Evolutionary conservation across 2,888 invertebrate genomes (phyloP).

Genomic region (Andrena marginata): DNA sequence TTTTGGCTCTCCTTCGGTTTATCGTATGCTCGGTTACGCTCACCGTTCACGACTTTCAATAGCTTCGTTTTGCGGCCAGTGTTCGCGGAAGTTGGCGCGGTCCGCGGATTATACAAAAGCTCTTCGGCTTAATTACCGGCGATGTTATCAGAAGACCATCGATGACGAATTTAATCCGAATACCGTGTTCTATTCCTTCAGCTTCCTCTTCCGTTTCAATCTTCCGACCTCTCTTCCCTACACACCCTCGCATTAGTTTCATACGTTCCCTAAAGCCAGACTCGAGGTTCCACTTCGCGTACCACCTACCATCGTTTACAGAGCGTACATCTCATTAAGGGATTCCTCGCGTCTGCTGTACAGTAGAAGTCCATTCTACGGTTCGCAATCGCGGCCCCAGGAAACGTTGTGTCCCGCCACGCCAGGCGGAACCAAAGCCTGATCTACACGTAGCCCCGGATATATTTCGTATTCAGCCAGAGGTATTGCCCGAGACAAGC

Average conservation of each 20-base stretch:
- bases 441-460: slow-evolving; percentile 59
- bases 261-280: no score
- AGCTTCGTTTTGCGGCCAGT: not conserved
- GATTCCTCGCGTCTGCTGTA: not conserved
- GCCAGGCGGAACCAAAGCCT: slow-evolving; percentile 46
- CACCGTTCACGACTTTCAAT: not conserved
- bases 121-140: not conserved
- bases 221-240: no score
- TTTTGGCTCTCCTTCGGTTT: not conserved
- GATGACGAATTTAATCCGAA: not conserved
- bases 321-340: slow-evolving; percentile 22
- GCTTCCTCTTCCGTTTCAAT: no score
- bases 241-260: no score
- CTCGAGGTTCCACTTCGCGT: no score
- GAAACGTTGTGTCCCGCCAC: slow-evolving; percentile 10
- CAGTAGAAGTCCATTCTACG: slow-evolving; percentile 17
- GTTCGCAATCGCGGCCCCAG: not conserved
- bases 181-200: no score
- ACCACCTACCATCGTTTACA: not conserved
- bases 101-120: not conserved
- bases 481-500: slow-evolving; percentile 67
- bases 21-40: slow-evolving; percentile 6
- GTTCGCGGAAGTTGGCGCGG: not conserved
- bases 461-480: slow-evolving; percentile 66
- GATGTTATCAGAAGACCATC: not conserved